These are phyloP conservation scores for Anser brachyrhynchus DNA, from an alignment of 2,113 vertebrate genomes.

Conservation along the genomic window DNA sequence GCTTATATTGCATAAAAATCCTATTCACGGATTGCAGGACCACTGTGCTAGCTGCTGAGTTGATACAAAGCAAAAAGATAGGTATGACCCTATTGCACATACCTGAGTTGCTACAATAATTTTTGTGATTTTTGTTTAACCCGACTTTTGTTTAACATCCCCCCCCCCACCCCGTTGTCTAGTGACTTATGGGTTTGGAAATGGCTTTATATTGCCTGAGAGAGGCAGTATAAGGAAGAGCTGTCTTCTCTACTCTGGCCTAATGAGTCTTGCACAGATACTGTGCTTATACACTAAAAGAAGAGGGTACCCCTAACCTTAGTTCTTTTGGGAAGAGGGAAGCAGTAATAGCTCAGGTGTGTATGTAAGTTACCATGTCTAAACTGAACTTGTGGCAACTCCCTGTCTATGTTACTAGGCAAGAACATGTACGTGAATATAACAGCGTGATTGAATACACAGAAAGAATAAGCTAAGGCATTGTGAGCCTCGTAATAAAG, in stretches of 20 bases:
- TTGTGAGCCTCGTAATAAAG: background rate
- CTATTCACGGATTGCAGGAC: background rate
- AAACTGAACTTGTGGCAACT: background rate
- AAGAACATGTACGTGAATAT: background rate
- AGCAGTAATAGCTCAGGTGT: background rate
- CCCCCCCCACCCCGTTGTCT: no score
- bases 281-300: background rate
- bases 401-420: background rate
- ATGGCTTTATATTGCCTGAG: background rate
- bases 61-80: background rate
- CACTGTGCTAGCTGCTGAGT: background rate
- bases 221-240: background rate
- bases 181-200: background rate
- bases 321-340: background rate
- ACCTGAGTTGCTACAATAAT: background rate
- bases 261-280: background rate
- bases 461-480: background rate
- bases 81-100: background rate
- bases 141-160: no score
- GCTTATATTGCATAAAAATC: background rate
- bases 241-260: background rate
- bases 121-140: background rate
- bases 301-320: background rate
- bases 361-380: background rate
- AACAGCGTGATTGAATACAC: background rate